Conservation (phyloP, 1,140 invertebrate species). For the Protaetia brevitarsis region DNA sequence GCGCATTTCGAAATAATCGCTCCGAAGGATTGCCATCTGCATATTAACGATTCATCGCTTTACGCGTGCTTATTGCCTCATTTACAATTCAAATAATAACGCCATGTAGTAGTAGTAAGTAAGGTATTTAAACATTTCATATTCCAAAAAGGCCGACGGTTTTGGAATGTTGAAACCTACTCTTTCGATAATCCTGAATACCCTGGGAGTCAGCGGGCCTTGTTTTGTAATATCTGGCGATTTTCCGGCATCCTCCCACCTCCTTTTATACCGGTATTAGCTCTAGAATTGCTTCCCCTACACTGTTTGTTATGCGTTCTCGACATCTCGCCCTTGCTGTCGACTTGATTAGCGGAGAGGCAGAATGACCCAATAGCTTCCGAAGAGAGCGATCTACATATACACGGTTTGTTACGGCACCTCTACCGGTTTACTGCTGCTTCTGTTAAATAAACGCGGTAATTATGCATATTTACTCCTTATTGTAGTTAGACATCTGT, state of each 20-base stretch:
- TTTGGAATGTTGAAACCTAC: background rate
- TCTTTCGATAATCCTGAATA: background rate
- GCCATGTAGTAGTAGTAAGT: background rate
- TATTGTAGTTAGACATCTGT: too few relatives aligned
- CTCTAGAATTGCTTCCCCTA: background rate
- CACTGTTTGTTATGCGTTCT: background rate
- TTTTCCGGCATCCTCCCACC: background rate
- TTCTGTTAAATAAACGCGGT: background rate
- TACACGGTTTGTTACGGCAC: background rate
- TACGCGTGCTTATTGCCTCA: background rate
- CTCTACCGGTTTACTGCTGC: background rate
- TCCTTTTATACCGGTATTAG: background rate
- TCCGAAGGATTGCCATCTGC: background rate
- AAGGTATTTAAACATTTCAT: background rate
- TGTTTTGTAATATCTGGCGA: slow-evolving; percentile 5
- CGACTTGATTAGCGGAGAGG: background rate
- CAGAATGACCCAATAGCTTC: too few relatives aligned
- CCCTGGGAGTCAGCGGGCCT: slow-evolving; percentile 2
- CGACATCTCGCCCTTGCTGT: background rate
- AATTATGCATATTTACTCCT: slow-evolving; percentile 23
- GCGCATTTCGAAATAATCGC: too few relatives aligned
- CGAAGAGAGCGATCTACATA: background rate
- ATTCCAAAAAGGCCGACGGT: background rate
- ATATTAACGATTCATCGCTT: too few relatives aligned
- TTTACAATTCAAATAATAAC: background rate